Conservation (phyloP, 2,888 invertebrate genomes). For the Galerucella nymphaeae region DNA sequence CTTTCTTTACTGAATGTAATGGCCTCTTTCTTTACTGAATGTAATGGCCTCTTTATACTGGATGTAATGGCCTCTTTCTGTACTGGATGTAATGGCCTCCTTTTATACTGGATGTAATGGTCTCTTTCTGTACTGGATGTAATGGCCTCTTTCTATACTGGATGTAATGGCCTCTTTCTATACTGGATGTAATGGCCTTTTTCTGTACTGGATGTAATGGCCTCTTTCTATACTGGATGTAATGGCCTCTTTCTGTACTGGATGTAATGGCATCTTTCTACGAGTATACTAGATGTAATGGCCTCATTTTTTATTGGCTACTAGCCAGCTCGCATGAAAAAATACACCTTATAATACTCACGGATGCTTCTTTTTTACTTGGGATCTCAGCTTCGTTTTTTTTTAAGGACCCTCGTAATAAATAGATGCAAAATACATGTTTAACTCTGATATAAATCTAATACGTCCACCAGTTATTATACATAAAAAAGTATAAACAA, state of each 20-base stretch:
- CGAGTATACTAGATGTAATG: not conserved
- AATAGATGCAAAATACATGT: constrained; percentile 7
- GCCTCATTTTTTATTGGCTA: not conserved
- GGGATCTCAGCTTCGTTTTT: not conserved
- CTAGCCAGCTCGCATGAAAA: not conserved
- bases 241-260: too few relatives aligned
- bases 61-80: too few relatives aligned
- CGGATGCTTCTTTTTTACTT: not conserved
- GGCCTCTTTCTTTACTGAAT: too few relatives aligned
- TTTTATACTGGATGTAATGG: too few relatives aligned
- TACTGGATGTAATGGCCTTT: not conserved
- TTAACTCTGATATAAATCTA: constrained; percentile 2
- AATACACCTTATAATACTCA: not conserved
- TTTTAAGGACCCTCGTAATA: not conserved
- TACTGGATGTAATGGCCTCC: not conserved
- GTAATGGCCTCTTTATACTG: too few relatives aligned
- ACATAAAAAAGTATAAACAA: constrained; percentile 17
- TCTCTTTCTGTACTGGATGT: not conserved
- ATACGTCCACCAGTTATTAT: not conserved
- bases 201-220: too few relatives aligned
- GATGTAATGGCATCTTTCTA: too few relatives aligned
- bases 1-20: too few relatives aligned
- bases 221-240: too few relatives aligned
- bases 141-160: not conserved
- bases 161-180: too few relatives aligned